These are phyloP conservation scores for Calephelis virginiensis DNA, from an alignment of 1,140 invertebrate species.

Conservation along the genomic window DNA sequence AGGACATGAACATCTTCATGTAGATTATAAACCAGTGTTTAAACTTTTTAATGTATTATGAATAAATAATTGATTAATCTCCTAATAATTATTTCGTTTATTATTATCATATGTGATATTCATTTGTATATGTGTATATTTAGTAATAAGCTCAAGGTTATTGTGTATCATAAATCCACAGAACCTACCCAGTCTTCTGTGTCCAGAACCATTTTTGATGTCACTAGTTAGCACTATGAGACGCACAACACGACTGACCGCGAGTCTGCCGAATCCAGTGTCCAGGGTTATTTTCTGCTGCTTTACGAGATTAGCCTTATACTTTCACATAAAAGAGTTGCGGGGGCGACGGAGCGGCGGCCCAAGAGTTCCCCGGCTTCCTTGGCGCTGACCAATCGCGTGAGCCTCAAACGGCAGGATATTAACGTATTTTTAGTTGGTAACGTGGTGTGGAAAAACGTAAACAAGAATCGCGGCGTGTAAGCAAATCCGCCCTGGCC, in stretches of 20 bases:
- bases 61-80: neutral
- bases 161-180: neutral
- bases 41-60: neutral
- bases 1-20: neutral
- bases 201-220: slow-evolving; percentile 73
- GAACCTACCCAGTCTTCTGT: slow-evolving; percentile 75
- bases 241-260: slow-evolving; percentile 76
- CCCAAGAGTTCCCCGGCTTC: slow-evolving; percentile 56
- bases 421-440: slow-evolving; percentile 72
- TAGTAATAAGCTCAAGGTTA: neutral
- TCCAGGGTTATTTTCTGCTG: slow-evolving; percentile 77
- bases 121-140: neutral
- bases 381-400: slow-evolving; percentile 64
- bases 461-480: slow-evolving; percentile 59
- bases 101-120: neutral
- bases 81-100: neutral
- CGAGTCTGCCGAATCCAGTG: slow-evolving; percentile 61
- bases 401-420: slow-evolving; percentile 74
- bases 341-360: slow-evolving; percentile 38
- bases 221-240: slow-evolving; percentile 76
- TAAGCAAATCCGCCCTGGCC: slow-evolving; percentile 40
- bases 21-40: neutral
- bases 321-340: slow-evolving; percentile 64
- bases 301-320: slow-evolving; percentile 58
- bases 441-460: slow-evolving; percentile 72